A percentile compares a stretch with the other conserved stretches of the same genome.
These are phyloP conservation scores for Vulpes ferrilata DNA, from an alignment of 2,113 vertebrate genomes.

Conservation along the genomic window DNA sequence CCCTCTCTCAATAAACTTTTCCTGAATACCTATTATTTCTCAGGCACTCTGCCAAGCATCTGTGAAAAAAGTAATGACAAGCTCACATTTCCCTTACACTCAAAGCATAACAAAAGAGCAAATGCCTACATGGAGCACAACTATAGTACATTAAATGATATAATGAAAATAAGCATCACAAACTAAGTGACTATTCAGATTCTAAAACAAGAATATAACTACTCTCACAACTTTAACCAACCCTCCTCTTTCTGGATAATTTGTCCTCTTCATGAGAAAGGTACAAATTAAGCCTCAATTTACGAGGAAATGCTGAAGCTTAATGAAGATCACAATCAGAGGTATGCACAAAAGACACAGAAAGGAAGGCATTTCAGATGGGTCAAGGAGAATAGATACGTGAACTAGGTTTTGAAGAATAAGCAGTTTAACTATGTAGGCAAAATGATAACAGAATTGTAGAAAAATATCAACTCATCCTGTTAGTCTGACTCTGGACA, in stretches of 20 bases:
- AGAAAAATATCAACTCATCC: background rate
- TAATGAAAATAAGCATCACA: background rate
- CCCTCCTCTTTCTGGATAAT: background rate
- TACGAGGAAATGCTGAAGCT: constrained; percentile 10
- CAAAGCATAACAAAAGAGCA: background rate
- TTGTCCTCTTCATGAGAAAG: background rate
- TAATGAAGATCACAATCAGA: background rate
- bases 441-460: background rate
- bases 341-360: background rate
- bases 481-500: background rate
- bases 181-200: background rate
- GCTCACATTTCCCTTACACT: background rate
- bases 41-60: background rate
- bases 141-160: background rate
- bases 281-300: background rate
- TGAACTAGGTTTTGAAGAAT: background rate
- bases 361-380: background rate
- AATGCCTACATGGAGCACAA: background rate
- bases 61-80: background rate
- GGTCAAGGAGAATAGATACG: background rate
- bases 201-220: background rate
- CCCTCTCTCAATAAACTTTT: constrained; percentile 16
- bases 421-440: background rate
- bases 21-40: background rate
- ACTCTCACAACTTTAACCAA: background rate